These are phyloP conservation scores for Pteronotus mesoamericanus DNA, from an alignment of 2,797 vertebrate species.

Conservation along the genomic window DNA sequence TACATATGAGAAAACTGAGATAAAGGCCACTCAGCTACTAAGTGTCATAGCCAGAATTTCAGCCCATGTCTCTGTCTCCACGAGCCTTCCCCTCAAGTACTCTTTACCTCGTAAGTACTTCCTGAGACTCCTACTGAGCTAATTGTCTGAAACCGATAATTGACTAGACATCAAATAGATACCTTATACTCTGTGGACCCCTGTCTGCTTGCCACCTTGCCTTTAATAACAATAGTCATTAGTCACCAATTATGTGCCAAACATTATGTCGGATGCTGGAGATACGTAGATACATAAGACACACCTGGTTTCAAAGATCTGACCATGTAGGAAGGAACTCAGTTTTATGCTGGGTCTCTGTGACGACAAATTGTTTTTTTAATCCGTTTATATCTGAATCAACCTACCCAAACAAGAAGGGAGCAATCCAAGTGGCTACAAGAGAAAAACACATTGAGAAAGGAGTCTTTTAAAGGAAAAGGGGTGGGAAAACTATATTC, in stretches of 20 bases:
- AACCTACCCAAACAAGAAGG: background rate
- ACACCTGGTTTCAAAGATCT: background rate
- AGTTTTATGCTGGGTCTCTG: background rate
- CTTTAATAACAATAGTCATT: background rate
- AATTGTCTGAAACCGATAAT: background rate
- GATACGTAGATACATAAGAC: background rate
- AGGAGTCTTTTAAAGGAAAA: conserved; percentile 12
- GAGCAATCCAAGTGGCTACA: conserved; percentile 5
- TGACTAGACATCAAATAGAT: background rate
- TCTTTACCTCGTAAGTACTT: background rate
- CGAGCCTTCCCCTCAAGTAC: background rate
- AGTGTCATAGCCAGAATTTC: background rate
- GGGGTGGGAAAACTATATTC: background rate
- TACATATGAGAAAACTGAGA: background rate
- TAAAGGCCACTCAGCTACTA: background rate
- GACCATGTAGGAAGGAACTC: background rate
- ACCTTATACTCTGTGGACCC: background rate
- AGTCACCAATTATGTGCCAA: background rate
- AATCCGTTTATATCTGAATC: background rate
- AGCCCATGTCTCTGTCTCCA: background rate
- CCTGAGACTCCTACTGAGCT: background rate
- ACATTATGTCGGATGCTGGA: background rate
- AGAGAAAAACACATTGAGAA: background rate
- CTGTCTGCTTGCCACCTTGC: background rate
- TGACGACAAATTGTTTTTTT: background rate